phyloP scores from a whole-genome alignment of 2,888 invertebrate species.

The Toxonevra muliebris region DNA sequence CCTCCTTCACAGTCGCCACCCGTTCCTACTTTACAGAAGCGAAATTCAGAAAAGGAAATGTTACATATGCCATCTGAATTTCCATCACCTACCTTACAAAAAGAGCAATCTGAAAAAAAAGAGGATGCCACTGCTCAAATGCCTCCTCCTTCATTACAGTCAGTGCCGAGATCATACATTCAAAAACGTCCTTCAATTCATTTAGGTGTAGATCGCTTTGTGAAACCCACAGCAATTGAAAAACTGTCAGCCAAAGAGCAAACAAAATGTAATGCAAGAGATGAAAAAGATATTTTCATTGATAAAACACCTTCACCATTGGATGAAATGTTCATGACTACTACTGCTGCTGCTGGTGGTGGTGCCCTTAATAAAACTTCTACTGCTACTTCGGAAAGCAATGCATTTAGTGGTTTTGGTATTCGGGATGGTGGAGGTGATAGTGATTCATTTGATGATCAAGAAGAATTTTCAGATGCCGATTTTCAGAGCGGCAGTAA shows the following conservation, averaged over 20 bases:
- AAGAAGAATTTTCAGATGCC: constrained; percentile 41
- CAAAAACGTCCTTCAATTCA: constrained; percentile 47
- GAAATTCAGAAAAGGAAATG: constrained; percentile 1
- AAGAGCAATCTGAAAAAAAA: neutral
- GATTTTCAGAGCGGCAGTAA: constrained; percentile 50
- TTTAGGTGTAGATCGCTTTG: neutral
- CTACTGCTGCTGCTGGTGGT: constrained; percentile 26
- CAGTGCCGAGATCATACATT: constrained; percentile 26
- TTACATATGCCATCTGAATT: constrained; percentile 12
- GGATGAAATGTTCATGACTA: constrained; percentile 45
- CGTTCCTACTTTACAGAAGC: constrained; percentile 12
- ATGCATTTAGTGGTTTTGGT: constrained; percentile 7
- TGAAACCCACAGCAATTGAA: constrained; percentile 40
- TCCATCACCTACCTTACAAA: neutral
- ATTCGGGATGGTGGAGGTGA: constrained; percentile 21
- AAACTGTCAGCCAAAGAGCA: constrained; percentile 56
- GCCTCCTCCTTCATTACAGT: constrained; percentile 20
- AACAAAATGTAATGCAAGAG: constrained; percentile 49
- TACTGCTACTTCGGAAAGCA: constrained; percentile 18
- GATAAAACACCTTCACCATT: constrained; percentile 52
- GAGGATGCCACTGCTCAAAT: neutral
- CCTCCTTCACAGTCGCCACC: constrained; percentile 31
- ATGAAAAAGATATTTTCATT: constrained; percentile 59
- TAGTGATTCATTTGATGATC: neutral
- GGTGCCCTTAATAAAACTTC: constrained; percentile 14